These are phyloP conservation scores for Syritta pipiens DNA, from an alignment of 2,888 invertebrate species.

Conservation along the genomic window DNA sequence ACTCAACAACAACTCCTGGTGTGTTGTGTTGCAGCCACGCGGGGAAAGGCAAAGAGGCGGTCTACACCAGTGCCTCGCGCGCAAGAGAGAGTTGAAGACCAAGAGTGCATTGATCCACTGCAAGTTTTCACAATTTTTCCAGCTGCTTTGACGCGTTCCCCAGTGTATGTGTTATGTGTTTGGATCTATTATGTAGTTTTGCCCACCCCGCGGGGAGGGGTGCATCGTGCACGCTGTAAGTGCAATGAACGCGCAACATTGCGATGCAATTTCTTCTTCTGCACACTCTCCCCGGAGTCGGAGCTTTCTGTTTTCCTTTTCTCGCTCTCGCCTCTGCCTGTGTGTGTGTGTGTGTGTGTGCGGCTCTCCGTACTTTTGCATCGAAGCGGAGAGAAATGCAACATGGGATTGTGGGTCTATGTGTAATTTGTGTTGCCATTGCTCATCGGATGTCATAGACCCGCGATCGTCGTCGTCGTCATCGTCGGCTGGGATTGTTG, in stretches of 20 bases:
- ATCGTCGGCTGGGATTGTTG: slow-evolving; percentile 26
- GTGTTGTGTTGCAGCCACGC: not conserved
- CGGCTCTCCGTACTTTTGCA: slow-evolving; percentile 17
- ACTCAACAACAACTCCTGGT: slow-evolving; percentile 45
- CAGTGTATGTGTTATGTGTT: too few species aligned
- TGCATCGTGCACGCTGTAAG: slow-evolving; percentile 42
- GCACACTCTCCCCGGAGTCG: slow-evolving; percentile 16
- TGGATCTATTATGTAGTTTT: slow-evolving; percentile 32
- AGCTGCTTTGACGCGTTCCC: slow-evolving; percentile 60
- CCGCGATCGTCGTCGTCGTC: slow-evolving; percentile 41
- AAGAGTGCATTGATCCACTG: slow-evolving; percentile 68
- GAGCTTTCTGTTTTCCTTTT: slow-evolving; percentile 62
- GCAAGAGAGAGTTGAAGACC: slow-evolving; percentile 60
- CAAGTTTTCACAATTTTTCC: slow-evolving; percentile 60
- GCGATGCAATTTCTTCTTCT: slow-evolving; percentile 54
- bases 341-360: too few species aligned
- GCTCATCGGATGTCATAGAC: slow-evolving; percentile 63
- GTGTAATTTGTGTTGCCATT: slow-evolving; percentile 61
- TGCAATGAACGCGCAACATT: slow-evolving; percentile 63
- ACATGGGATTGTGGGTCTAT: slow-evolving; percentile 58
- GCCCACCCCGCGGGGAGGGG: not conserved
- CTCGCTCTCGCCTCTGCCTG: not conserved
- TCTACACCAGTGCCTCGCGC: not conserved
- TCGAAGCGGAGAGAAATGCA: slow-evolving; percentile 55
- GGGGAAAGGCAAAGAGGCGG: not conserved